Percentiles rank a stretch among this genome's conserved stretches.
Evolutionary conservation across 2,888 invertebrate species (phyloP).

Genomic region (Deilephila elpenor): DNA sequence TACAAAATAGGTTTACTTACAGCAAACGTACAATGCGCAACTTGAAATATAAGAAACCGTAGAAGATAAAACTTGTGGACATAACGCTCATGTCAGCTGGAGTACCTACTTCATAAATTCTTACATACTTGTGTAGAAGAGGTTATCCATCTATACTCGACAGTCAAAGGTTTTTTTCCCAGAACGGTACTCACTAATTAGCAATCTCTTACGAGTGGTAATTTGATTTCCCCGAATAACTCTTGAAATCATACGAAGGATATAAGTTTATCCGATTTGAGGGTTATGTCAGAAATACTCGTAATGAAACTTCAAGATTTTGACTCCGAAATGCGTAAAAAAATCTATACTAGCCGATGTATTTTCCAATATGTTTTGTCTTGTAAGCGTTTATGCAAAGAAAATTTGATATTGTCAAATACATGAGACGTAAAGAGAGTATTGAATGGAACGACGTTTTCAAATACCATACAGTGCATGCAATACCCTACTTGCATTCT

Average conservation of each 20-base stretch:
- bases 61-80: neutral
- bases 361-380: neutral
- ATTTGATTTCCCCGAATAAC: neutral
- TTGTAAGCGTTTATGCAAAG: neutral
- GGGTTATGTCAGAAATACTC: neutral
- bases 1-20: conserved; percentile 19
- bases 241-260: neutral
- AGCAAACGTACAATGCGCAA: conserved; percentile 7
- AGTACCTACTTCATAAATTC: neutral
- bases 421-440: neutral
- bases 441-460: conserved; percentile 1
- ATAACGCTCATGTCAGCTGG: neutral
- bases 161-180: neutral
- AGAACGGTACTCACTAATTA: neutral
- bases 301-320: neutral
- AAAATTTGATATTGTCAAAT: neutral
- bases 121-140: neutral
- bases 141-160: neutral
- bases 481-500: too few relatives aligned
- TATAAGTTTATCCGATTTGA: neutral
- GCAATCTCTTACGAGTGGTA: neutral
- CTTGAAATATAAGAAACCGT: conserved; percentile 2
- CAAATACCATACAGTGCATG: neutral
- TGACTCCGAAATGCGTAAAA: neutral
- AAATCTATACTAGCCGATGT: neutral